Base-by-base conservation (phyloP, 2,113 vertebrate genomes). In the Taxidea taxus region DNA sequence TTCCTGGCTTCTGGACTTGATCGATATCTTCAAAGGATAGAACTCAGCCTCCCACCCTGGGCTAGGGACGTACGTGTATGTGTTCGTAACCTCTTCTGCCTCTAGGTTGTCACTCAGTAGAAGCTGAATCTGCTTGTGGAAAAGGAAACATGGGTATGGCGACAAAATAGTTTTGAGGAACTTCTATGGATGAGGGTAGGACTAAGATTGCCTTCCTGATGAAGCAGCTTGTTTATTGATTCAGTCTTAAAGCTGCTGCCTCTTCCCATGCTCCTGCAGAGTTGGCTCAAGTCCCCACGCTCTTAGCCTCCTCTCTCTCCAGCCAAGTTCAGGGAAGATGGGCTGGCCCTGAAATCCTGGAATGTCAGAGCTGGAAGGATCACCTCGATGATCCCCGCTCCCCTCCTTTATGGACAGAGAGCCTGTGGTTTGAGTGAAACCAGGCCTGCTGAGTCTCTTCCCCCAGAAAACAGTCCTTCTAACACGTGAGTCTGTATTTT, bases 151-250 rank as follows among this genome's bases (percentile, higher is more conserved):
- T 42, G 66, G 78, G 78, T 70, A 51, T 47, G 54, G 54, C 51
- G 27, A 94, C 47, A 90, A 81, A 77, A 90, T 54, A 92, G 81
- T 84, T 94, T 90, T 14, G 75, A 49, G 54, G 51, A 87, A 90
- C 75, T 81, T 58, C 56, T 58, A 8, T 56, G 54, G 37, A 90
- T 70, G 60, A 96, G 11, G 31, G 54, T 39, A 86, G 51, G 8
- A 70, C 42, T 49, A 47, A 78, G 93, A 90, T 15, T 95, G 80
- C 54, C 64, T 92, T 98, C 87, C 56, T 64, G 84, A 90, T 94
- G 77, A 70, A 95, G 91, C 81, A 75, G 37, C 68, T 54, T 92
- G 62, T 68, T 94, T 51, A 80, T 80, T 64, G 81, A 77, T 77
- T 94, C 75, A 90, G 68, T 80, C 75, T 87, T 90, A 85, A 75